Base-by-base conservation (phyloP, 2,888 invertebrate genomes). In the Orthonychiurus folsomi region DNA sequence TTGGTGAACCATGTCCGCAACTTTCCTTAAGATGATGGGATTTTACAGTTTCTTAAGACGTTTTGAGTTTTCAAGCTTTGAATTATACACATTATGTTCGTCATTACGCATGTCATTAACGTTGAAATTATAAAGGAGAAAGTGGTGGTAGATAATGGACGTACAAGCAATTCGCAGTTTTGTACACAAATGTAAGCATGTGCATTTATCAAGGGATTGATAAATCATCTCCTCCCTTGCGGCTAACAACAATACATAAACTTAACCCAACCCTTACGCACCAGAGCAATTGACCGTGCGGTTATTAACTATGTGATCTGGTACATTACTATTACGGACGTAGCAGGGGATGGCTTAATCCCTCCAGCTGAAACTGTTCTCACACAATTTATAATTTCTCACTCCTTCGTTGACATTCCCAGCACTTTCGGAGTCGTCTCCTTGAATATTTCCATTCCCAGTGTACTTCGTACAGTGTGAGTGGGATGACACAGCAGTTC, bases 211-310 rank as follows among this genome's bases (percentile, higher is more conserved):
- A 37, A 37, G 37, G 37, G 15, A 9, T 37, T 37, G 37, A 37
- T 37, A 37, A 37, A 37, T 37, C 37, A 37, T 15, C 37, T 15
- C n/a, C n/a, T n/a, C n/a, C n/a, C n/a, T n/a, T n/a, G n/a, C n/a
- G n/a, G n/a, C n/a, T n/a, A n/a, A n/a, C n/a, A n/a, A n/a, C n/a
- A n/a, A n/a, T n/a, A n/a, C n/a, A n/a, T n/a, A n/a, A n/a, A n/a
- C n/a, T n/a, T n/a, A n/a, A n/a, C n/a, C n/a, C n/a, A n/a, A n/a
- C n/a, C n/a, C n/a, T n/a, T n/a, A n/a, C n/a, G n/a, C n/a, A n/a
- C n/a, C n/a, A 37, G 37, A 37, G 37, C 37, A 37, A 37, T 37
- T 37, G 37, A 37, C 37, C 37, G 37, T 37, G 37, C 37, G 37
- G 37, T 37, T 37, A 37, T 37, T 37, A 9, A 37, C 37, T 37